These are phyloP conservation scores for Odobenus rosmarus DNA, from an alignment of 2,113 vertebrate species.

Conservation along the genomic window DNA sequence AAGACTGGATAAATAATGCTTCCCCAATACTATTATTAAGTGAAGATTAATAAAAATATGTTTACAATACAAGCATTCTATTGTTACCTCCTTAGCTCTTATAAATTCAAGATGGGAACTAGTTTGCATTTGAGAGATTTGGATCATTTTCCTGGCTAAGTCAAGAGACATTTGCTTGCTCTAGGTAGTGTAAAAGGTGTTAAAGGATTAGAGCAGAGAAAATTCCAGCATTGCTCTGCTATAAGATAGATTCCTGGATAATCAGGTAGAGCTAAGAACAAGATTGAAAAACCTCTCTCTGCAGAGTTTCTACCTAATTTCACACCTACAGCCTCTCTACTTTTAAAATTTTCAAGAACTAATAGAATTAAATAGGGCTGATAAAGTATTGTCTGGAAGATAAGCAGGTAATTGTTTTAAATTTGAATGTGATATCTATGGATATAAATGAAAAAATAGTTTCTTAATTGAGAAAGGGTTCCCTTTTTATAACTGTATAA, in stretches of 20 bases:
- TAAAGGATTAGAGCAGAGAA: neutral
- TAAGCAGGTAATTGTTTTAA: neutral
- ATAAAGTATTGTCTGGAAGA: neutral
- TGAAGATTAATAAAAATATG: neutral
- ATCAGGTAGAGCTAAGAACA: neutral
- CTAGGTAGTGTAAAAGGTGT: neutral
- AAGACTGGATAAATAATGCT: neutral
- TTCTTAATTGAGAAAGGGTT: neutral
- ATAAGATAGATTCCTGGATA: neutral
- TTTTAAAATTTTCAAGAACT: neutral
- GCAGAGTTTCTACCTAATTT: neutral
- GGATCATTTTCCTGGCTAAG: constrained; percentile 8
- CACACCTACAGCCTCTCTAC: neutral
- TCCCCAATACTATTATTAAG: neutral
- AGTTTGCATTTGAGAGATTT: constrained; percentile 31
- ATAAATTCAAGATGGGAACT: constrained; percentile 6
- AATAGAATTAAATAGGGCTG: neutral
- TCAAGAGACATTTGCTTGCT: constrained; percentile 30
- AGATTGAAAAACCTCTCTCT: neutral
- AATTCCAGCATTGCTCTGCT: neutral
- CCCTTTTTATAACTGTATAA: neutral
- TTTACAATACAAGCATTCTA: neutral
- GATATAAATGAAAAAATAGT: neutral
- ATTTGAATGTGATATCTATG: neutral
- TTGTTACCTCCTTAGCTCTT: neutral